Percentiles rank a stretch among this genome's conserved stretches.
phyloP scores from a whole-genome alignment of 2,888 invertebrate species.

The Rhamphomyia laevipes region DNA sequence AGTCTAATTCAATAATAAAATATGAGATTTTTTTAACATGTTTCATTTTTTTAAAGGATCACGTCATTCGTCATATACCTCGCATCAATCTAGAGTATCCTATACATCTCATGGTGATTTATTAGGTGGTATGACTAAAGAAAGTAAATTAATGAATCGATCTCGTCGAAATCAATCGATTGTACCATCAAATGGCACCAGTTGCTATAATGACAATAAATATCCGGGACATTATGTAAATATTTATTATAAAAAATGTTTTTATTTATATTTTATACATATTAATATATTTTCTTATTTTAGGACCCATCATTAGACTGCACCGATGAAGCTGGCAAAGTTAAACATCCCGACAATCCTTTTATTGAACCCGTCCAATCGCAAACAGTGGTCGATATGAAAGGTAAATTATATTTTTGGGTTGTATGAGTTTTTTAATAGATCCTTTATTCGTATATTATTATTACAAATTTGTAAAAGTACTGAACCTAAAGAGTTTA shows the following conservation, averaged over 20 bases:
- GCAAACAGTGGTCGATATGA: slow-evolving; percentile 87
- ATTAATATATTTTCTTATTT: slow-evolving; percentile 13
- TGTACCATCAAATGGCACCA: slow-evolving; percentile 43
- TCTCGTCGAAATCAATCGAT: slow-evolving; percentile 60
- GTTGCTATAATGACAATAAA: slow-evolving; percentile 1
- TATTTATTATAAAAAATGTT: neutral
- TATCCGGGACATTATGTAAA: slow-evolving; percentile 44
- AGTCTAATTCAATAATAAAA: slow-evolving; percentile 17
- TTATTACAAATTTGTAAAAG: too few species aligned
- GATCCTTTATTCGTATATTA: too few species aligned
- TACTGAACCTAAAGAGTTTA: too few species aligned
- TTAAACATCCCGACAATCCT: slow-evolving; percentile 80
- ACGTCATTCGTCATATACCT: slow-evolving; percentile 89
- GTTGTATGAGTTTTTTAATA: too few species aligned
- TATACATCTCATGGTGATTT: slow-evolving; percentile 91
- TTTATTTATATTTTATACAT: too few species aligned
- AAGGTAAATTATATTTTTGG: too few species aligned
- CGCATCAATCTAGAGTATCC: slow-evolving; percentile 84
- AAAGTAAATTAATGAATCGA: slow-evolving; percentile 66
- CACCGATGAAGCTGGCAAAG: slow-evolving; percentile 68
- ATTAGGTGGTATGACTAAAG: slow-evolving; percentile 78
- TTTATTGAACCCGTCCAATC: slow-evolving; percentile 80
- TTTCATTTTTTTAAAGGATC: slow-evolving; percentile 45
- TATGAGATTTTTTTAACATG: neutral
- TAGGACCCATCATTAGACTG: slow-evolving; percentile 72